phyloP scores from a whole-genome alignment of 1,140 invertebrate species.

The Nephila pilipes region DNA sequence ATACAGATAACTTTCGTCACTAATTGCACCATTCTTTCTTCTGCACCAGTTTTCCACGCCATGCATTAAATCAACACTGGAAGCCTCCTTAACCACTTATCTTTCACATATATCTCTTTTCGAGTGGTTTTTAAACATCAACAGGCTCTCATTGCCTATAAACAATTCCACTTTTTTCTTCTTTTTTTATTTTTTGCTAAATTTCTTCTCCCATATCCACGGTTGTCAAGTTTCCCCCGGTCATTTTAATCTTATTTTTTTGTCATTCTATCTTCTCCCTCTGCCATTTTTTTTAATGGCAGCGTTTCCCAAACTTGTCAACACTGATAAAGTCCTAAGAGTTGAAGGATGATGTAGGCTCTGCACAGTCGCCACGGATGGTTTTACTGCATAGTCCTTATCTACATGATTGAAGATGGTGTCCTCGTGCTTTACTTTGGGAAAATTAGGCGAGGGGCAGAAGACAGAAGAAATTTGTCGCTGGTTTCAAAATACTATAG shows the following conservation, averaged over 20 bases:
- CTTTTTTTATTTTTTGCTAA: no score
- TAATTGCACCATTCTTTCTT: neutral
- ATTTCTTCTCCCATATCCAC: neutral
- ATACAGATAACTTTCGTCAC: neutral
- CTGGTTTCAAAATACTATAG: neutral
- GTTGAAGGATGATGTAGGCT: slow-evolving; percentile 10
- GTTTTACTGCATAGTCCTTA: neutral
- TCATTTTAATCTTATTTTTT: slow-evolving; percentile 37
- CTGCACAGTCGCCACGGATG: neutral
- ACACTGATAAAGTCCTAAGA: slow-evolving; percentile 70
- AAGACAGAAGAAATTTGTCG: neutral
- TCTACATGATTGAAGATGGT: slow-evolving; percentile 53
- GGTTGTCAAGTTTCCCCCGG: neutral
- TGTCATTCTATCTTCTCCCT: neutral
- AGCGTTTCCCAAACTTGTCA: slow-evolving; percentile 56
- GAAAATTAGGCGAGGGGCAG: neutral
- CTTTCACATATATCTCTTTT: neutral
- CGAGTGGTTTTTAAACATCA: slow-evolving; percentile 47
- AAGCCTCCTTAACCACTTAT: slow-evolving; percentile 12
- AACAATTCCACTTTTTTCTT: slow-evolving; percentile 2
- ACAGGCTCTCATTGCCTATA: slow-evolving; percentile 49
- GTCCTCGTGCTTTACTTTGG: neutral
- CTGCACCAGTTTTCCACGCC: neutral
- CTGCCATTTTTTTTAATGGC: slow-evolving; percentile 45
- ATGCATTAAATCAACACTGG: neutral